Evolutionary conservation across 1,140 invertebrate species (phyloP).

Genomic region (Drosophila nasuta): DNA sequence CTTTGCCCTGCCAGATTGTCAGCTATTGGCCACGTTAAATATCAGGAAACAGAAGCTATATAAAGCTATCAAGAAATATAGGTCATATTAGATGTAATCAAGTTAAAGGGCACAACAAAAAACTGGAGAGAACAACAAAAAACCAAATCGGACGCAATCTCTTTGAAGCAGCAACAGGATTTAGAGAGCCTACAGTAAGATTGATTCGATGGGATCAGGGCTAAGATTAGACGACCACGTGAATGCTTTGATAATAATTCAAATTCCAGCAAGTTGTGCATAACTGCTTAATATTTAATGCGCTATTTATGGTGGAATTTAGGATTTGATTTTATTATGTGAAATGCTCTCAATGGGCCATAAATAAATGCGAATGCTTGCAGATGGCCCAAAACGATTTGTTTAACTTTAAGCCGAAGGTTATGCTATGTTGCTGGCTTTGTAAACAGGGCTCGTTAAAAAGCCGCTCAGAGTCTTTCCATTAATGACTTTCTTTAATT

Average conservation of each 20-base stretch:
- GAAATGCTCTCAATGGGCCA: slow-evolving; percentile 21
- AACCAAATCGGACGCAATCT: background rate
- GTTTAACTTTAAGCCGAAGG: slow-evolving; percentile 16
- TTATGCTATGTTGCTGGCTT: background rate
- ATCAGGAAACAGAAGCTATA: background rate
- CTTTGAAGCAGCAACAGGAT: slow-evolving; percentile 3
- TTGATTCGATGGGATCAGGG: slow-evolving; percentile 23
- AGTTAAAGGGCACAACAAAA: background rate
- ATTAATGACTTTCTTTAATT: slow-evolving; percentile 48
- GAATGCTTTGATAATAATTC: slow-evolving; percentile 22
- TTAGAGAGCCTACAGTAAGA: slow-evolving; percentile 1
- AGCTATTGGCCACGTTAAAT: slow-evolving; percentile 17
- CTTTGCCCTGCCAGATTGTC: slow-evolving; percentile 11
- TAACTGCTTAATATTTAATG: slow-evolving; percentile 24
- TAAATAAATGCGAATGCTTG: slow-evolving; percentile 34
- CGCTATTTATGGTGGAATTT: slow-evolving; percentile 25
- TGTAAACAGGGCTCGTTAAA: slow-evolving; percentile 31
- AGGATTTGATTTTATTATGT: slow-evolving; percentile 34
- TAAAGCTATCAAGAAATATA: background rate
- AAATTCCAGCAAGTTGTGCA: slow-evolving; percentile 19
- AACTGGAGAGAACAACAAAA: background rate
- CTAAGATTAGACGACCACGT: background rate
- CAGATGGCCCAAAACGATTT: slow-evolving; percentile 31
- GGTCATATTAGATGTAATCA: background rate
- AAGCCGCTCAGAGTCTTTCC: slow-evolving; percentile 11